Conservation (phyloP, 2,888 invertebrate species). For the Glaucopsyche alexis region DNA sequence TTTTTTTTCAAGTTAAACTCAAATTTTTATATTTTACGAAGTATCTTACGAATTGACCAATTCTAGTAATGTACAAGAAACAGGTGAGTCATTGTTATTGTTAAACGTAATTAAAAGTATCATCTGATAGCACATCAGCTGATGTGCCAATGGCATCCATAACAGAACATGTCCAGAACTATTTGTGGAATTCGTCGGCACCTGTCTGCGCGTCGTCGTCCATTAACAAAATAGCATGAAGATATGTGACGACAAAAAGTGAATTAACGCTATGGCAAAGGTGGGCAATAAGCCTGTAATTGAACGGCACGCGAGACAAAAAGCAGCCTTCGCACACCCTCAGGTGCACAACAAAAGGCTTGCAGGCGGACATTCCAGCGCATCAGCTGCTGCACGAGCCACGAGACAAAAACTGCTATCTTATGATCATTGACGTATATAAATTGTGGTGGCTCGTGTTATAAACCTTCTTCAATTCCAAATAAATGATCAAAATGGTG, state of each 20-base stretch:
- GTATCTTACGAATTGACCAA: neutral
- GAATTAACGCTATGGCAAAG: conserved; percentile 27
- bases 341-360: conserved; percentile 31
- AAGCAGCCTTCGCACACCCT: conserved; percentile 27
- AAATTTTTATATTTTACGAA: too few species aligned
- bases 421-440: conserved; percentile 13
- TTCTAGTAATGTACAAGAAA: neutral
- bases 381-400: conserved; percentile 46
- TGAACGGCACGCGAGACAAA: conserved; percentile 27
- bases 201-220: conserved; percentile 12
- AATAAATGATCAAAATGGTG: conserved; percentile 17
- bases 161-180: conserved; percentile 7
- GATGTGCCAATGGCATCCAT: conserved; percentile 19
- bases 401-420: conserved; percentile 53
- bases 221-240: conserved; percentile 29
- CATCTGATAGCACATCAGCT: conserved; percentile 24
- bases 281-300: conserved; percentile 24
- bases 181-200: conserved; percentile 22
- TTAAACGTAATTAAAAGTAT: conserved; percentile 10
- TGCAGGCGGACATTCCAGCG: conserved; percentile 39
- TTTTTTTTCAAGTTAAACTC: neutral
- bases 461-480: conserved; percentile 32
- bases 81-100: neutral
- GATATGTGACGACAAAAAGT: conserved; percentile 22
- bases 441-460: neutral